Conservation (phyloP, 2,797 vertebrate genomes). For the Eulemur mongoz region DNA sequence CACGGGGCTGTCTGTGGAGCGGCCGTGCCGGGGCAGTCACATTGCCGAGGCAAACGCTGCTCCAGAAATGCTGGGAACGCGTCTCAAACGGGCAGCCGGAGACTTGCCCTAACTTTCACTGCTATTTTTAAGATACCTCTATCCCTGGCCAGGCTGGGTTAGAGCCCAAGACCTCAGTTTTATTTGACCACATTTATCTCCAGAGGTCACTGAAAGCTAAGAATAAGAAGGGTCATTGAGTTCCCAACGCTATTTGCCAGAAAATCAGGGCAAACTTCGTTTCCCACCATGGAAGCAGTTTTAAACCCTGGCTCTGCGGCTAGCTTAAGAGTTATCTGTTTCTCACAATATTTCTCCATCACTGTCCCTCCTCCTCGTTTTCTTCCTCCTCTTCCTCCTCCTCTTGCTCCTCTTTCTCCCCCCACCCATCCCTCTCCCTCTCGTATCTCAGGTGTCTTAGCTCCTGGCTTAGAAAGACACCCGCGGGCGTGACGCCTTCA, state of each 20-base stretch:
- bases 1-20: constrained; percentile 52
- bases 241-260: constrained; percentile 82
- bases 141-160: constrained; percentile 62
- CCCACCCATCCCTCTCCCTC: rapidly evolving
- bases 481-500: background rate
- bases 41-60: constrained; percentile 29
- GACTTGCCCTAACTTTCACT: constrained; percentile 65
- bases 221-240: constrained; percentile 82
- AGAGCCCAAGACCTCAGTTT: constrained; percentile 62
- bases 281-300: constrained; percentile 47
- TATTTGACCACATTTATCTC: constrained; percentile 77
- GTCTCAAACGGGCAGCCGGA: constrained; percentile 62
- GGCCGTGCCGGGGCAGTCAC: constrained; percentile 30
- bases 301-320: background rate
- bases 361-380: background rate
- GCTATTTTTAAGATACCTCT: constrained; percentile 84
- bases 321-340: background rate
- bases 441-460: background rate
- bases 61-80: constrained; percentile 74
- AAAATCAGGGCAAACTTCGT: constrained; percentile 64
- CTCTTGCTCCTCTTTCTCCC: background rate
- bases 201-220: constrained; percentile 79
- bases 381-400: too few species aligned
- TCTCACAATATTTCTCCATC: background rate
- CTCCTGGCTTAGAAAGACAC: background rate